Evolutionary conservation across 2,113 vertebrate genomes (phyloP).

Genomic region (Rutilus rutilus): DNA sequence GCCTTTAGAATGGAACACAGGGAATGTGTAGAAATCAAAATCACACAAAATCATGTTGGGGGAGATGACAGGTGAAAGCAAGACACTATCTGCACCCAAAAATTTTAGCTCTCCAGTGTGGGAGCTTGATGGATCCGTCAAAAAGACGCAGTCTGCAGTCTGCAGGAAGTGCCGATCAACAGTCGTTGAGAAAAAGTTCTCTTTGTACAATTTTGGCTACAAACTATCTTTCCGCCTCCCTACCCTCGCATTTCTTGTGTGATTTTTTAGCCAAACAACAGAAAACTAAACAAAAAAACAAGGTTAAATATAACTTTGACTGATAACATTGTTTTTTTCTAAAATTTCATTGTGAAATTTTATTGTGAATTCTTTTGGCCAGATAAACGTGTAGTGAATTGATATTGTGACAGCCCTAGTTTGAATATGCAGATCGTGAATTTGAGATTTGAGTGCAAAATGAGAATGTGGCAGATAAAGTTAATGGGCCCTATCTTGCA

Average conservation of each 20-base stretch:
- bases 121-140: too few species aligned
- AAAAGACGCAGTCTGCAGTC: too few species aligned
- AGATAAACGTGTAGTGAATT: neutral
- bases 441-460: neutral
- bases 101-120: too few species aligned
- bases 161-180: too few species aligned
- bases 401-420: neutral
- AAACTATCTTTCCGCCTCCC: too few species aligned
- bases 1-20: neutral
- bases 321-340: too few species aligned
- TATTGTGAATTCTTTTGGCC: neutral
- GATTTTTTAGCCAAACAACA: neutral
- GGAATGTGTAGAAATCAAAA: neutral
- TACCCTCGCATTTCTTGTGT: neutral
- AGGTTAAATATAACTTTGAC: neutral
- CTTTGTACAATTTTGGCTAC: too few species aligned
- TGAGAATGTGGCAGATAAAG: neutral
- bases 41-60: too few species aligned
- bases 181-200: too few species aligned
- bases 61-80: too few species aligned
- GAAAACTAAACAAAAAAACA: neutral
- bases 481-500: neutral
- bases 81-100: too few species aligned
- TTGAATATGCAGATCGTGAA: neutral
- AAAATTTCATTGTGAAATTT: too few species aligned